These are phyloP conservation scores for Oryzias melastigma DNA, from an alignment of 2,113 vertebrate species.

Conservation along the genomic window DNA sequence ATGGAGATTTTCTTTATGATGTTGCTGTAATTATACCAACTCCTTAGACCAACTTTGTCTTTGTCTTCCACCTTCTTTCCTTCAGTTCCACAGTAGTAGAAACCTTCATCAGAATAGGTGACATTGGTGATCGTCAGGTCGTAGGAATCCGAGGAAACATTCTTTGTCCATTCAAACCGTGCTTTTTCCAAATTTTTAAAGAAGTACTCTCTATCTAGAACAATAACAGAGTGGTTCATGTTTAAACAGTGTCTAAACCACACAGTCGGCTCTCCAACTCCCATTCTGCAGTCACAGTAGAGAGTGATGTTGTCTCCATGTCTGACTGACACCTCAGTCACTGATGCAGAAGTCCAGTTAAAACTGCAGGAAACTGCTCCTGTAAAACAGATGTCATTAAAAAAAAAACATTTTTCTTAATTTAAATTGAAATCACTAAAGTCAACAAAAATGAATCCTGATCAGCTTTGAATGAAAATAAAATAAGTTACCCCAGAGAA, in stretches of 20 bases:
- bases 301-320: constrained; percentile 43
- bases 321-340: constrained; percentile 13
- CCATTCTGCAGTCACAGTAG: constrained; percentile 23
- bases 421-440: neutral
- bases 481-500: neutral
- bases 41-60: accelerated
- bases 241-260: constrained; percentile 54
- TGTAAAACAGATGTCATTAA: too few species aligned
- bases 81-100: constrained; percentile 53
- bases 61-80: accelerated
- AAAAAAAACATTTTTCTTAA: neutral
- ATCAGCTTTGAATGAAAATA: neutral
- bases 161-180: neutral
- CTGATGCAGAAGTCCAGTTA: constrained; percentile 7
- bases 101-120: constrained; percentile 32
- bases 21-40: constrained; percentile 3
- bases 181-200: neutral
- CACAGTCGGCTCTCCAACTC: neutral
- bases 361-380: constrained; percentile 7
- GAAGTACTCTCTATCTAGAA: neutral
- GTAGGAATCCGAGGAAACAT: neutral
- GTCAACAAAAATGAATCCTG: too few species aligned
- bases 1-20: constrained; percentile 8
- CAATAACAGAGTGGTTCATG: constrained; percentile 36
- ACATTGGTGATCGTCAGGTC: constrained; percentile 41